These are phyloP conservation scores for Aurelia sp. DNA, from an alignment of 30 jellyfish, hydroid and myxozoan species.

Conservation along the genomic window DNA sequence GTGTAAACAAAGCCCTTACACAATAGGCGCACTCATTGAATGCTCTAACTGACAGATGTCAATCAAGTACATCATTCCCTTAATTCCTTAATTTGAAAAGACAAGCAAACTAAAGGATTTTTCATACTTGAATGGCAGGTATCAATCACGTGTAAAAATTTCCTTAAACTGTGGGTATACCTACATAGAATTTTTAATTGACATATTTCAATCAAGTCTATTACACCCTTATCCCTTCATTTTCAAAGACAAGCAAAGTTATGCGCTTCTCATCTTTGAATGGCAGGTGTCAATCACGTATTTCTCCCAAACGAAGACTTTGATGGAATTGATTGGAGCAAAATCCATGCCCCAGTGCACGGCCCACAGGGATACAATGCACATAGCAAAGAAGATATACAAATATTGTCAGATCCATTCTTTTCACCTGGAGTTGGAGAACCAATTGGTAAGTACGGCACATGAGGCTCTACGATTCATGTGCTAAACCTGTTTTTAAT, in stretches of 20 bases:
- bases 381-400: constrained; percentile 53
- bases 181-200: too few relatives aligned
- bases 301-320: constrained; percentile 62
- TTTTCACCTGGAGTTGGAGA: constrained; percentile 65
- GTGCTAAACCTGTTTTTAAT: too few relatives aligned
- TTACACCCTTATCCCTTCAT: too few relatives aligned
- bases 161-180: too few relatives aligned
- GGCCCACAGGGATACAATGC: constrained; percentile 51
- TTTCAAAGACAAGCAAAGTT: too few relatives aligned
- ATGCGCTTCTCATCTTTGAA: background rate
- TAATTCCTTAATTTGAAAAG: too few relatives aligned
- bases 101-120: background rate
- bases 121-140: background rate
- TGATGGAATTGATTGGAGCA: constrained; percentile 69
- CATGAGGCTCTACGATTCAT: too few relatives aligned
- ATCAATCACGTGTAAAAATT: constrained; percentile 2
- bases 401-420: constrained; percentile 55
- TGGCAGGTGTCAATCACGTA: constrained; percentile 38
- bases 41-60: too few relatives aligned
- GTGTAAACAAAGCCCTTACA: too few relatives aligned
- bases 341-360: constrained; percentile 44
- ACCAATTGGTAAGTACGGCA: constrained; percentile 23
- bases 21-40: too few relatives aligned
- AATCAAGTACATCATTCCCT: too few relatives aligned
- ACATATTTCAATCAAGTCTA: too few relatives aligned